These are phyloP conservation scores for Bombus terrestris DNA, from an alignment of 1,140 invertebrate species.

Conservation along the genomic window DNA sequence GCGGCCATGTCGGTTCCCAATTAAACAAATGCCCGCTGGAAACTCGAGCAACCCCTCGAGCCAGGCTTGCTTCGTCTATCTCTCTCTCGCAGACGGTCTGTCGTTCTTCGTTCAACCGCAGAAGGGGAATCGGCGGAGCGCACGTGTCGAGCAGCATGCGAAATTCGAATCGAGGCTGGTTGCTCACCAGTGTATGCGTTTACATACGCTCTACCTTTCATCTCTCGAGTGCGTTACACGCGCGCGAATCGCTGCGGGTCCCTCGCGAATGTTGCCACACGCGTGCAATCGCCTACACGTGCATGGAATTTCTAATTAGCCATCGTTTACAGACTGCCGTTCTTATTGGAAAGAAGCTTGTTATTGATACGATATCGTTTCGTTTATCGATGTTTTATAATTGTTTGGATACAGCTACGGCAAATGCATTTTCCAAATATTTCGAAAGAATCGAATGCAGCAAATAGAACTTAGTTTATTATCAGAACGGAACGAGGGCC, in stretches of 20 bases:
- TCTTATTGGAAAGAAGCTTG: too few species aligned
- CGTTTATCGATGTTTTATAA: too few species aligned
- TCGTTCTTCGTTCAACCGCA: conserved; percentile 47
- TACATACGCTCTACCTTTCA: conserved; percentile 22
- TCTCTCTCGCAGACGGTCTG: conserved; percentile 3
- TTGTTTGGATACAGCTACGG: too few species aligned
- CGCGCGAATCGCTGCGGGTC: conserved; percentile 32
- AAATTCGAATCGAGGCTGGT: conserved; percentile 54
- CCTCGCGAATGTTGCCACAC: neutral
- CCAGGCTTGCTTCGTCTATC: neutral
- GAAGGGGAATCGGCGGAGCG: conserved; percentile 56
- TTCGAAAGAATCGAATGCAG: too few species aligned
- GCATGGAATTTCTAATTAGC: conserved; percentile 40
- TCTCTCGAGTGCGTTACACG: conserved; percentile 9
- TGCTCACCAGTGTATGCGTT: neutral
- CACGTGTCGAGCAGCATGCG: conserved; percentile 71
- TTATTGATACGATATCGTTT: too few species aligned
- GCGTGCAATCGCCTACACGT: neutral
- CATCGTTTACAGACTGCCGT: too few species aligned
- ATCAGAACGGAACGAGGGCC: accelerated
- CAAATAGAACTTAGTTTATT: too few species aligned
- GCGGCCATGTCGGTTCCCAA: conserved; percentile 75
- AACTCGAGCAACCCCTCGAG: conserved; percentile 68
- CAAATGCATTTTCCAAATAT: too few species aligned
- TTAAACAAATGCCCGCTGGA: conserved; percentile 76